Conservation (phyloP, 2,113 vertebrate species). For the Gallinago undulata region DNA sequence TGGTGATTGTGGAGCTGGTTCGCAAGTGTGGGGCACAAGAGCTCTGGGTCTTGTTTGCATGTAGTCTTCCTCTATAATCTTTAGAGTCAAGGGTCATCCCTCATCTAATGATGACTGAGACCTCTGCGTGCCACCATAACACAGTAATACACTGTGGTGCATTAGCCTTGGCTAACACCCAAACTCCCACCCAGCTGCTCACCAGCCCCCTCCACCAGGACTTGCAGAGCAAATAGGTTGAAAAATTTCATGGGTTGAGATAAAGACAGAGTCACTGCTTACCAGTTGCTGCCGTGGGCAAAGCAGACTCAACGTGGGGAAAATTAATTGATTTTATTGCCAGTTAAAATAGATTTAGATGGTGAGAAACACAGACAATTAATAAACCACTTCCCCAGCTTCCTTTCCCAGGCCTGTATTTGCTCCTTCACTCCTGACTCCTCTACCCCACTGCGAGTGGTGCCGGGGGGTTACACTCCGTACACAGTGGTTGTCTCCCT, state of each 20-base stretch:
- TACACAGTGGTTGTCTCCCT: background rate
- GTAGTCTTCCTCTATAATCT: background rate
- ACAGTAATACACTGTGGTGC: background rate
- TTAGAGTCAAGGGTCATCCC: background rate
- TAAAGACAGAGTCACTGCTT: background rate
- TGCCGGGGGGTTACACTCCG: background rate
- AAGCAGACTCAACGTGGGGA: background rate
- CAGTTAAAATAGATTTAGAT: background rate
- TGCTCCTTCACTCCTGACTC: background rate
- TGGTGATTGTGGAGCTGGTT: background rate
- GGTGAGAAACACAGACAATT: background rate
- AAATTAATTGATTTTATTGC: background rate
- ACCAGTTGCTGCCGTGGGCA: background rate
- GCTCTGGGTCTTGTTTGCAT: background rate
- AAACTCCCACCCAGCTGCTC: background rate
- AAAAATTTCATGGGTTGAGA: background rate
- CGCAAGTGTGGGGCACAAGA: background rate
- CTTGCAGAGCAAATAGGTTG: background rate
- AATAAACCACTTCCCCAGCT: background rate
- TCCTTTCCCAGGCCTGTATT: background rate
- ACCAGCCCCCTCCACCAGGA: background rate
- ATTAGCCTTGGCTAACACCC: background rate
- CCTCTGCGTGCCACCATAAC: background rate
- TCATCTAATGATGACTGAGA: background rate
- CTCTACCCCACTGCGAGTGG: accelerated